Base-by-base conservation (phyloP, 2,797 vertebrate species). In the Tragelaphus eurycerus region DNA sequence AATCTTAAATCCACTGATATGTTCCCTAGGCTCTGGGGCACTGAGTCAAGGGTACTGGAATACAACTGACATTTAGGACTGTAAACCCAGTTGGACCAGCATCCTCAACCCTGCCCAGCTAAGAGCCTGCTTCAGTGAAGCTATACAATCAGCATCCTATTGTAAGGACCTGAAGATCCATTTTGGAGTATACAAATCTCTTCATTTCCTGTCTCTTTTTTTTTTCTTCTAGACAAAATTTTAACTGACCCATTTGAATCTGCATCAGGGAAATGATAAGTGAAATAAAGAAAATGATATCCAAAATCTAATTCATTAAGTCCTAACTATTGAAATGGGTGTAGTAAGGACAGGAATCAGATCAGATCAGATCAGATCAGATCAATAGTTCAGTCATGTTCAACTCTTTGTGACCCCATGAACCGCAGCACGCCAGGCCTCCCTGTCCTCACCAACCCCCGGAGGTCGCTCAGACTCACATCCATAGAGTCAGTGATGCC, bases 231-330 rank as follows among this genome's bases (percentile, higher is more conserved):
- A 90, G 62, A 67, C 13, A 34, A 3, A 86, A 93, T 91, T 93
- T 96, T 89, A 95, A 86, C 46, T 64, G 23, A 91, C 67, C 81
- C 19, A 83, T 86, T 88, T 94, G n/a, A 91, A 89, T 43, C 55
- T 76, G 5, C 54, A 64, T 79, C 81, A 90, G 11, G 17, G 25
- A 96, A 92, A 82, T 83, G 15, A 7, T 54, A 96, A 93, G 16
- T 81, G 16, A 95, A 46, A 85, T 54, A 89, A 74, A 96, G 16
- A 90, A 93, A 88, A 62, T 46, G 10, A 48, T 62, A 84, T 43
- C 27, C 52, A 86, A 76, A 57, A 34, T 60, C n/a, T 54, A 91
- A 91, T 15, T 86, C 86, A 95, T 92, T 86, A 86, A 90, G 90
- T 38, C 25, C 46, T 86, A 91, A 17, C 84, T 90, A 82, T 71